Percentiles rank a stretch among this genome's conserved stretches.
phyloP scores from a whole-genome alignment of 2,113 vertebrate genomes.

The Pygoscelis adeliae region DNA sequence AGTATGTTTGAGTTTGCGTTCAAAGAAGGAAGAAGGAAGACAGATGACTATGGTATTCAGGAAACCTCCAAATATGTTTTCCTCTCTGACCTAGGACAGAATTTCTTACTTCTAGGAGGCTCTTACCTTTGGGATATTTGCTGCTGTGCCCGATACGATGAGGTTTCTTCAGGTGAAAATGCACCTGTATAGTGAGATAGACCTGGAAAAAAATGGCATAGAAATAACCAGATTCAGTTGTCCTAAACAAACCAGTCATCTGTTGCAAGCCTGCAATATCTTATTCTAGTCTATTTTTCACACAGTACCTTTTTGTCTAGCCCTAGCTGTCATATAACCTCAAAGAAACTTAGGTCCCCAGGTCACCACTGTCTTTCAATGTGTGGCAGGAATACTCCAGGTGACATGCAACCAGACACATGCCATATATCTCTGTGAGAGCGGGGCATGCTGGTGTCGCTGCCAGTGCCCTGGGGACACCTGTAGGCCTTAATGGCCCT shows the following conservation, averaged over 20 bases:
- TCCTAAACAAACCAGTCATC: not conserved
- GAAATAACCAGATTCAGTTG: not conserved
- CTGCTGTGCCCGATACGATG: not conserved
- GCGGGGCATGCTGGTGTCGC: rapidly evolving
- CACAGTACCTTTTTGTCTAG: not conserved
- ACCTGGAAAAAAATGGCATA: not conserved
- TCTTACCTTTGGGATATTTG: not conserved
- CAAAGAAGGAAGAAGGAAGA: not conserved
- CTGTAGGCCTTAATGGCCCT: not conserved
- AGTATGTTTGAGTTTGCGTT: not conserved
- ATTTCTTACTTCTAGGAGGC: not conserved
- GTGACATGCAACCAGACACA: no score
- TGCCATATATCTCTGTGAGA: not conserved
- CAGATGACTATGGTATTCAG: not conserved
- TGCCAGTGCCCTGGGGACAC: not conserved
- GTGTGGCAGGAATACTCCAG: not conserved
- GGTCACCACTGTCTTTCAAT: not conserved
- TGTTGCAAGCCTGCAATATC: not conserved
- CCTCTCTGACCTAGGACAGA: not conserved
- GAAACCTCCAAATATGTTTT: not conserved
- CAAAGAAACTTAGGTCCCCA: not conserved
- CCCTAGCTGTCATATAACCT: not conserved
- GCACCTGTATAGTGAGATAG: not conserved
- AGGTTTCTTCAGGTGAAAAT: not conserved
- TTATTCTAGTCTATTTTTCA: not conserved